These are phyloP conservation scores for Drosophila arizonae DNA, from an alignment of 1,140 invertebrate species.

Conservation along the genomic window DNA sequence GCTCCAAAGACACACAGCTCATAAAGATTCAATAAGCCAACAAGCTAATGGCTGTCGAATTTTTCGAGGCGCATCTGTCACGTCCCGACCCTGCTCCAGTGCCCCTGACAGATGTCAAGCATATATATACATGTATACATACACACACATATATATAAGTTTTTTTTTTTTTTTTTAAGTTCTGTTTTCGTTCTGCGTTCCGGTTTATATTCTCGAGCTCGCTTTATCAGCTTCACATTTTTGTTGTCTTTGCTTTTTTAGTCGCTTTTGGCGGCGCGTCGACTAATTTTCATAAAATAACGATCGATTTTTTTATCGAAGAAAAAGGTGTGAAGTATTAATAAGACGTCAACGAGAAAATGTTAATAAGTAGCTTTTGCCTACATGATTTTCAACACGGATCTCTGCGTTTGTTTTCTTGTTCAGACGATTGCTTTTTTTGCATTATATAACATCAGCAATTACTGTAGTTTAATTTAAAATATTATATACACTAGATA, in stretches of 20 bases:
- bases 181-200: constrained; percentile 26
- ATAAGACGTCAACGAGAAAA: constrained; percentile 80
- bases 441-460: too few species aligned
- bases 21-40: constrained; percentile 69
- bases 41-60: neutral
- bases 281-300: constrained; percentile 80
- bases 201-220: constrained; percentile 34
- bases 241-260: constrained; percentile 43
- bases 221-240: constrained; percentile 47
- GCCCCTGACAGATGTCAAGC: constrained; percentile 35
- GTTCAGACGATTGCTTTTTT: neutral
- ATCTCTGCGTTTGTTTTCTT: constrained; percentile 30
- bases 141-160: neutral
- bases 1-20: constrained; percentile 35
- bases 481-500: too few species aligned
- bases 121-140: neutral
- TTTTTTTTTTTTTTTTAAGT: neutral
- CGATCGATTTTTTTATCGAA: constrained; percentile 72
- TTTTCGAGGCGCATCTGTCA: constrained; percentile 1
- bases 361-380: constrained; percentile 71
- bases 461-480: too few species aligned
- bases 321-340: constrained; percentile 80
- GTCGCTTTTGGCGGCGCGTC: constrained; percentile 45
- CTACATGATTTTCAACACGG: constrained; percentile 40
- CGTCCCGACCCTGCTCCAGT: constrained; percentile 44